phyloP scores from a whole-genome alignment of 2,797 vertebrate species.

The Sebastes diploproa region DNA sequence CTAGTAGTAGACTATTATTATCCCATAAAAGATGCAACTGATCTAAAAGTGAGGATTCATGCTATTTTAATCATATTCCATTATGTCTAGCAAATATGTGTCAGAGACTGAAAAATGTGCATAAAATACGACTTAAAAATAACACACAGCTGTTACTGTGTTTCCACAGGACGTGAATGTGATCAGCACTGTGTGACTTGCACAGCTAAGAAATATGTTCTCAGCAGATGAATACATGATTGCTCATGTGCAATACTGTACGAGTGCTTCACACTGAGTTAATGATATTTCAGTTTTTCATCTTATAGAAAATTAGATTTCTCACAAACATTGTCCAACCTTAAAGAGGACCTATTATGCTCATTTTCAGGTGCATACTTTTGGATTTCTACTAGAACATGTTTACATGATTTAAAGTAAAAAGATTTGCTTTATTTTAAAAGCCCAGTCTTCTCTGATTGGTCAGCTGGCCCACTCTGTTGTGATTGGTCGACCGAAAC shows the following conservation, averaged over 20 bases:
- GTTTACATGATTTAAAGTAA: no score
- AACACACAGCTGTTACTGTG: not conserved
- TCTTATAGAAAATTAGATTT: not conserved
- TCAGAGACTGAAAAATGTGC: slow-evolving; percentile 5
- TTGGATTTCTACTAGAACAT: no score
- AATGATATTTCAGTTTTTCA: not conserved
- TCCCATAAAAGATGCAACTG: not conserved
- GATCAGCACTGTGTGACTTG: not conserved
- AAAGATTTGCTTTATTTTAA: no score
- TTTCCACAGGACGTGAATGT: slow-evolving; percentile 13
- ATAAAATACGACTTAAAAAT: not conserved
- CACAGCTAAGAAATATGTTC: not conserved
- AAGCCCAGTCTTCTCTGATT: no score
- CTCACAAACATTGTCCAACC: not conserved
- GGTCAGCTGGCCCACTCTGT: no score
- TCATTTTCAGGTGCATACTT: no score
- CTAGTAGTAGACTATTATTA: not conserved
- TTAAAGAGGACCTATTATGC: not conserved
- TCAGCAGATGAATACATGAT: not conserved
- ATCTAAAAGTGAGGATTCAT: slow-evolving; percentile 13
- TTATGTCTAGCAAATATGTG: slow-evolving; percentile 1
- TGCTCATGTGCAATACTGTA: not conserved
- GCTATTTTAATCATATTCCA: not conserved
- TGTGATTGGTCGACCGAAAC: no score
- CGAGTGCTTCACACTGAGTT: not conserved